Conservation (phyloP, 2,888 invertebrate genomes). For the Diogma glabrata region DNA sequence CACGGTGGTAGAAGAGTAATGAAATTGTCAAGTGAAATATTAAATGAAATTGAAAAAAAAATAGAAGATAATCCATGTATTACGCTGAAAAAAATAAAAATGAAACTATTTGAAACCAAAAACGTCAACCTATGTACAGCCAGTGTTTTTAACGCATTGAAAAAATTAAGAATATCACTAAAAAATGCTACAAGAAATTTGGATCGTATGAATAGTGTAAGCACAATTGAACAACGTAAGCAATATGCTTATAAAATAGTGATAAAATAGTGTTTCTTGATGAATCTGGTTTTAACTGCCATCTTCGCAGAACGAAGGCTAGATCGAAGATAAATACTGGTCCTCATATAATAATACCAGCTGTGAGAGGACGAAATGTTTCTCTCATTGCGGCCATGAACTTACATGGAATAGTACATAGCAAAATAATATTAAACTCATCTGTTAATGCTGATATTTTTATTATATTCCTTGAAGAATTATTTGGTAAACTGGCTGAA, state of each 20-base stretch:
- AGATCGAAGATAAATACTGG: background rate
- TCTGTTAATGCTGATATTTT: constrained; percentile 3
- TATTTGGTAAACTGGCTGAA: too few relatives aligned
- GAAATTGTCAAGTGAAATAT: too few relatives aligned
- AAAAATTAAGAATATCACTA: background rate
- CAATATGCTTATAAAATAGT: background rate
- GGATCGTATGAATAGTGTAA: background rate
- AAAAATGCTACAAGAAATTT: background rate
- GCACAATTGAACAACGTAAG: background rate
- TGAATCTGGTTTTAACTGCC: constrained; percentile 3
- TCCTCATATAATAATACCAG: constrained; percentile 3
- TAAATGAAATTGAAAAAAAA: too few relatives aligned
- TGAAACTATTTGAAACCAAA: too few relatives aligned
- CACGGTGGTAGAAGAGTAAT: too few relatives aligned
- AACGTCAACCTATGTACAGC: too few relatives aligned
- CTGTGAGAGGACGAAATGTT: background rate
- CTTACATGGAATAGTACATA: constrained; percentile 1
- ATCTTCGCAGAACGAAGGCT: constrained; percentile 1
- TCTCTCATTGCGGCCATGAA: too few relatives aligned
- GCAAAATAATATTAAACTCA: background rate
- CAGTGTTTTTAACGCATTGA: background rate
- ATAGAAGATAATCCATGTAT: too few relatives aligned
- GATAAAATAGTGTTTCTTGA: constrained; percentile 7
- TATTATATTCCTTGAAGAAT: constrained; percentile 5
- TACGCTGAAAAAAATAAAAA: too few relatives aligned